Conservation (phyloP, 2,113 vertebrate species). For the Loxodonta africana region DNA sequence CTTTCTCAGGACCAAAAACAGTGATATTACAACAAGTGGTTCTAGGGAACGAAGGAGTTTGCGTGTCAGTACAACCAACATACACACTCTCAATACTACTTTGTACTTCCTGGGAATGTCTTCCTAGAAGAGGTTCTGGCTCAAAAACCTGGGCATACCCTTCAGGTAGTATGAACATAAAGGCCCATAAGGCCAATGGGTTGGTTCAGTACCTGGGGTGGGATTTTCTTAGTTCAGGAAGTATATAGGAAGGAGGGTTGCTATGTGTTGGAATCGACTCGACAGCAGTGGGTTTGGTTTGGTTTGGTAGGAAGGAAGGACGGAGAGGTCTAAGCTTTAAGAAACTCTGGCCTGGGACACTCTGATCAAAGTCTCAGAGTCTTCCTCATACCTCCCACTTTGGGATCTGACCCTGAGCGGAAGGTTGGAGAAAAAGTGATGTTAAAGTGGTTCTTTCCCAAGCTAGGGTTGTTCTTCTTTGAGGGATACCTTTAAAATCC, state of each 20-base stretch:
- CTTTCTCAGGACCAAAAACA: neutral
- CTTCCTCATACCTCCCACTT: neutral
- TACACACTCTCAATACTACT: rapidly evolving
- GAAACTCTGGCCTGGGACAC: neutral
- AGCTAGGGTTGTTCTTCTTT: neutral
- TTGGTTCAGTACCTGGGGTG: neutral
- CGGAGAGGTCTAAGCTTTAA: neutral
- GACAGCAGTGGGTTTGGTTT: no score
- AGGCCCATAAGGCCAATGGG: neutral
- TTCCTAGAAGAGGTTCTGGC: neutral
- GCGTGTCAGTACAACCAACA: neutral
- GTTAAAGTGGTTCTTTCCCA: neutral
- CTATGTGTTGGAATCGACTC: no score
- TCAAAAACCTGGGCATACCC: no score
- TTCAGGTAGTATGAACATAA: neutral
- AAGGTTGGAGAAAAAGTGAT: neutral
- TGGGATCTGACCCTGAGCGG: neutral
- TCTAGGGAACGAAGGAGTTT: neutral
- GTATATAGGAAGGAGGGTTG: no score
- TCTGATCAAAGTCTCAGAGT: neutral
- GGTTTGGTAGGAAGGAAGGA: neutral
- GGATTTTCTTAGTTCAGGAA: neutral
- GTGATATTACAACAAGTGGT: rapidly evolving
- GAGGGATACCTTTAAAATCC: neutral
- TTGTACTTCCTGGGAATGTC: neutral